Percentiles rank a stretch among this genome's conserved stretches.
Conservation (phyloP, 2,888 invertebrate genomes). For the Lasioglossum lativentre region DNA sequence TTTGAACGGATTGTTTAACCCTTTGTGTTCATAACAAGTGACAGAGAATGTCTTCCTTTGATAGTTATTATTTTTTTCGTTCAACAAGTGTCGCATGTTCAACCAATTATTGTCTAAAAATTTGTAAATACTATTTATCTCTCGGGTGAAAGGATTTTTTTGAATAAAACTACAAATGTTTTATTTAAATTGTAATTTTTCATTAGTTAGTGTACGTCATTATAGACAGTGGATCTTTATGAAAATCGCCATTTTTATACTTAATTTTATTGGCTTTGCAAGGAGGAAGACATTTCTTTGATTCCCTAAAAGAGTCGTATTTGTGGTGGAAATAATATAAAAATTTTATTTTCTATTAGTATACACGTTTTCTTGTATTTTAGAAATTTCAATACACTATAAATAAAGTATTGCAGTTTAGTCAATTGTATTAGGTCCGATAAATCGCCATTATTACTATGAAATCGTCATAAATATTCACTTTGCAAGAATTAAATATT, state of each 20-base stretch:
- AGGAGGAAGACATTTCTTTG: not conserved
- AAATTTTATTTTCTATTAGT: too few species aligned
- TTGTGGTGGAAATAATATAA: too few species aligned
- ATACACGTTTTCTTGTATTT: too few species aligned
- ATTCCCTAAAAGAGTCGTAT: not conserved
- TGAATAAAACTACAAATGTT: not conserved
- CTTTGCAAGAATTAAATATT: too few species aligned
- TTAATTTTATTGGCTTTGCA: not conserved
- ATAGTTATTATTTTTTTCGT: not conserved
- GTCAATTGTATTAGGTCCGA: too few species aligned
- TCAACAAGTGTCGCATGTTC: not conserved
- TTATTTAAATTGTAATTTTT: not conserved
- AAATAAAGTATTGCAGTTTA: too few species aligned
- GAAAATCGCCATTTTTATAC: not conserved
- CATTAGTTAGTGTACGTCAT: not conserved
- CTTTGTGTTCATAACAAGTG: not conserved
- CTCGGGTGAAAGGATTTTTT: not conserved
- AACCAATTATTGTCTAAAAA: not conserved
- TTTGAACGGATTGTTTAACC: not conserved
- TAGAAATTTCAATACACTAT: too few species aligned
- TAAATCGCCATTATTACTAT: too few species aligned
- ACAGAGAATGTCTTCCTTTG: not conserved
- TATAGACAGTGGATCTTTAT: not conserved
- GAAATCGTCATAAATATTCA: too few species aligned
- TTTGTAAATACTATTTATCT: not conserved